phyloP scores from a whole-genome alignment of 2,113 vertebrate species.

The Nothoprocta perdicaria region DNA sequence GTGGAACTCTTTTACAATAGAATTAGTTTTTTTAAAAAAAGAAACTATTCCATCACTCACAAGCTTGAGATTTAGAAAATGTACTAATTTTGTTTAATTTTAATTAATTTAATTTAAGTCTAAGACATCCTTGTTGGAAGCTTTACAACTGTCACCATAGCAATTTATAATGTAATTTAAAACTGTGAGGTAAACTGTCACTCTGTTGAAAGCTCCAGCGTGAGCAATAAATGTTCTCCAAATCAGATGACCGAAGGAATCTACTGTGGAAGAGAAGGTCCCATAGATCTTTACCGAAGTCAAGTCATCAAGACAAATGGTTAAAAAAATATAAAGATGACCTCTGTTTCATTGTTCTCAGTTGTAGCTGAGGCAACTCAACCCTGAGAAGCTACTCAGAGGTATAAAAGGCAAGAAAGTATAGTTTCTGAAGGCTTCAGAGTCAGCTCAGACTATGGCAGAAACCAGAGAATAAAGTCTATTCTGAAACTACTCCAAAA shows the following conservation, averaged over 20 bases:
- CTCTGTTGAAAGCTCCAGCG: neutral
- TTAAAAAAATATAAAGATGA: constrained; percentile 36
- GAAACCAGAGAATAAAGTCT: neutral
- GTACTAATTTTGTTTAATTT: neutral
- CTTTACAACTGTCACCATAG: constrained; percentile 38
- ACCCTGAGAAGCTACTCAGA: neutral
- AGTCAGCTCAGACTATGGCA: neutral
- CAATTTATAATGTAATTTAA: constrained; percentile 58
- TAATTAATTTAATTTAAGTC: constrained; percentile 50
- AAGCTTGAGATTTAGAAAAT: neutral
- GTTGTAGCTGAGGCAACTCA: neutral
- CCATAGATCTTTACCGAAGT: constrained; percentile 49
- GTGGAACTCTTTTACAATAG: neutral
- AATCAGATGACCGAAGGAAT: constrained; percentile 19
- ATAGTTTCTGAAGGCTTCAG: constrained; percentile 1
- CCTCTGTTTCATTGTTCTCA: neutral
- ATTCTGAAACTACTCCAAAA: neutral
- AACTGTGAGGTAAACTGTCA: constrained; percentile 11
- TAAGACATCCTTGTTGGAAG: constrained; percentile 25
- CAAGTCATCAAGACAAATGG: constrained; percentile 34
- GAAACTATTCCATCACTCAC: neutral
- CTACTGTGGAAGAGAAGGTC: constrained; percentile 19
- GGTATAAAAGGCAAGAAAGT: neutral
- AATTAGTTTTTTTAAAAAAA: neutral
- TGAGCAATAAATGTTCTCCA: constrained; percentile 7